These are phyloP conservation scores for Cataglyphis cursor DNA, from an alignment of 2,888 invertebrate species.

Conservation along the genomic window DNA sequence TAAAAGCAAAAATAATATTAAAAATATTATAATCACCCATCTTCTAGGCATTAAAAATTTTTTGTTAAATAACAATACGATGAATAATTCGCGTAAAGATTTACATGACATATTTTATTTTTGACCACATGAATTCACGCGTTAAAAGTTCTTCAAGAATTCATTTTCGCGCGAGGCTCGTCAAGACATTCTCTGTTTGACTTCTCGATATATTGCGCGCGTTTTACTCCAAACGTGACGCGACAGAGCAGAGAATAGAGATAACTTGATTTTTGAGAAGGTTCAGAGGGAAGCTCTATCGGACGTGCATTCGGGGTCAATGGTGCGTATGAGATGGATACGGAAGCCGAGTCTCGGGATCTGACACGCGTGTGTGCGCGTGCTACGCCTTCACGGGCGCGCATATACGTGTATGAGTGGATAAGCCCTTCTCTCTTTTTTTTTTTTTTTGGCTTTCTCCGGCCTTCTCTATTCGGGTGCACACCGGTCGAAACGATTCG, in stretches of 20 bases:
- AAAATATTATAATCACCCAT: neutral
- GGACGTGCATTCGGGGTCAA: slow-evolving; percentile 86
- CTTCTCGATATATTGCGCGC: slow-evolving; percentile 24
- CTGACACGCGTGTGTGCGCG: neutral
- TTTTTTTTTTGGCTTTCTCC: slow-evolving; percentile 25
- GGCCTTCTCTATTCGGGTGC: slow-evolving; percentile 39
- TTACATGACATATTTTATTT: neutral
- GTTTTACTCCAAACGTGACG: slow-evolving; percentile 68
- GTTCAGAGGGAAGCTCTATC: slow-evolving; percentile 76
- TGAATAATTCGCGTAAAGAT: neutral
- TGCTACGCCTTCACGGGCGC: slow-evolving; percentile 1
- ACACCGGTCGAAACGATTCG: slow-evolving; percentile 57
- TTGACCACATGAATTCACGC: neutral
- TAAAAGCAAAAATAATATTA: neutral
- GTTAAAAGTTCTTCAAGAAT: neutral
- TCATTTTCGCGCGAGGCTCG: neutral
- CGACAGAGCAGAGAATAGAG: slow-evolving; percentile 79
- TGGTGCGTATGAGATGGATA: slow-evolving; percentile 87
- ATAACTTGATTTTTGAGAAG: slow-evolving; percentile 86
- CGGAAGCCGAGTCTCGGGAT: slow-evolving; percentile 83
- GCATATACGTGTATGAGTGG: slow-evolving; percentile 18
- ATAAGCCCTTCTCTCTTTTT: slow-evolving; percentile 24
- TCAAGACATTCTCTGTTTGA: neutral
- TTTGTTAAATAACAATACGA: neutral
- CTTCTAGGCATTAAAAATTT: neutral